Evolutionary conservation across 2,113 vertebrate genomes (phyloP).

Genomic region (Microtus oregoni): DNA sequence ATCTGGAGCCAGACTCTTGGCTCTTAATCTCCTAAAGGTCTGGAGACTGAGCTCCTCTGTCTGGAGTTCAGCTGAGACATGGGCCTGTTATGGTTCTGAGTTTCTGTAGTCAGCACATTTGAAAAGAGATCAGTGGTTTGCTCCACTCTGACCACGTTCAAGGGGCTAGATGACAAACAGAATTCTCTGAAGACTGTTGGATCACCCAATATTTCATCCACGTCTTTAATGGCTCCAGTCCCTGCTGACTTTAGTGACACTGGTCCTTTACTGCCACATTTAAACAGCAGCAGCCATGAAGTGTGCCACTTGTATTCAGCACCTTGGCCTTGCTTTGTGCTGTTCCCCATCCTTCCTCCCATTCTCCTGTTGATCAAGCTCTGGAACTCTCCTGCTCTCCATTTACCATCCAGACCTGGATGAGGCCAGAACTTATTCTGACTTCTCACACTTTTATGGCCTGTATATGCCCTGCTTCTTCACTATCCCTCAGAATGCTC

Average conservation of each 20-base stretch:
- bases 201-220: neutral
- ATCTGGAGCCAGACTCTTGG: neutral
- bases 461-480: neutral
- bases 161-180: neutral
- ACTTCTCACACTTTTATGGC: neutral
- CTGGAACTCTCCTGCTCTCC: neutral
- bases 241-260: neutral
- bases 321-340: neutral
- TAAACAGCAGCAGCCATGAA: neutral
- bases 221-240: neutral
- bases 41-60: neutral
- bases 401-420: neutral
- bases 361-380: neutral
- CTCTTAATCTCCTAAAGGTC: neutral
- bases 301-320: neutral
- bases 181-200: neutral
- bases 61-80: neutral
- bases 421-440: neutral
- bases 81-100: neutral
- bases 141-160: neutral
- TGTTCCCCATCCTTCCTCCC: neutral
- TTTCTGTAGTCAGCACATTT: neutral
- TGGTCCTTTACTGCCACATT: neutral
- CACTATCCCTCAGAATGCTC: neutral
- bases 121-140: neutral